Percentiles rank a stretch among this genome's conserved stretches.
Evolutionary conservation across 2,113 vertebrate species (phyloP).

Genomic region (Marmota flaviventris): DNA sequence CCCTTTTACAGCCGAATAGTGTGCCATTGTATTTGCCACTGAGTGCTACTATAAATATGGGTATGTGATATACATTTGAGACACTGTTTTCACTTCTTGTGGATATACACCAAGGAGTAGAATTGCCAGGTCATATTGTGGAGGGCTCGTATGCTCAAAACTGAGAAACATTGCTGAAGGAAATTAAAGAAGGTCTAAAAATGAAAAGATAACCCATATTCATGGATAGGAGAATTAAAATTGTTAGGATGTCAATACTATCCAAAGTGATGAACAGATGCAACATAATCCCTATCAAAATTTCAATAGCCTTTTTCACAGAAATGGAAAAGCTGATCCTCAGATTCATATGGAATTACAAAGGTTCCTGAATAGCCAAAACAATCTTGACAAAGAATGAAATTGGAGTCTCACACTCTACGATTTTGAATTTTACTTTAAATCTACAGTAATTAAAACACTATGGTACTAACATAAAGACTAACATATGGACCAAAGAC

Average conservation of each 20-base stretch:
- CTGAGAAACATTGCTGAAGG: too few species aligned
- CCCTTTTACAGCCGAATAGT: too few species aligned
- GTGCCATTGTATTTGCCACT: not conserved
- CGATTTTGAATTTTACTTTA: not conserved
- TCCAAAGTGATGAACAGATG: not conserved
- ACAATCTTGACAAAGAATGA: not conserved
- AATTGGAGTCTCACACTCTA: not conserved
- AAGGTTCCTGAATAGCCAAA: too few species aligned
- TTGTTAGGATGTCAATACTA: too few species aligned
- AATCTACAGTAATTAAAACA: not conserved
- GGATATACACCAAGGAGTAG: too few species aligned
- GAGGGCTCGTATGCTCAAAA: too few species aligned
- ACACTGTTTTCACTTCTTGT: not conserved
- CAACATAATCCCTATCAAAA: not conserved
- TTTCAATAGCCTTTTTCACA: not conserved
- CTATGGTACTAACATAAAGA: not conserved
- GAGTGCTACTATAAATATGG: not conserved
- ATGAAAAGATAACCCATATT: too few species aligned
- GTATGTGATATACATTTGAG: not conserved
- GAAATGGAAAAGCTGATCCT: not conserved
- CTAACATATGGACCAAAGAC: not conserved
- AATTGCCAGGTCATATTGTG: too few species aligned
- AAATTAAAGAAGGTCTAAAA: too few species aligned
- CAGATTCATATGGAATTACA: not conserved
- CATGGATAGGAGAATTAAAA: too few species aligned